Evolutionary conservation across 2,888 invertebrate species (phyloP).

Genomic region (Lypha dubia): DNA sequence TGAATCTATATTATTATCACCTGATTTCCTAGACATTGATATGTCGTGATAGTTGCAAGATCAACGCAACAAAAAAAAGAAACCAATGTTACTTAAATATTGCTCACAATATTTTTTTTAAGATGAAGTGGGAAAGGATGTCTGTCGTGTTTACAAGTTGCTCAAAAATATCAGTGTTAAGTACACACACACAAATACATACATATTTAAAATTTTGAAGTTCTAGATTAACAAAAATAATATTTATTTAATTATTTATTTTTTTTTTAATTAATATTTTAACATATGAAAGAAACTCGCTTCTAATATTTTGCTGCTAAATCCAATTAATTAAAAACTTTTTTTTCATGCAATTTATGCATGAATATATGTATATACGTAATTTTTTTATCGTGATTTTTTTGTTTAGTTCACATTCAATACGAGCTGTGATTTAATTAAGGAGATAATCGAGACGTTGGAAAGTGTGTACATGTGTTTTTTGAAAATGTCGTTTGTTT

Average conservation of each 20-base stretch:
- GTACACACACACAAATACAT: slow-evolving; percentile 22
- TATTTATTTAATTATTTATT: too few relatives aligned
- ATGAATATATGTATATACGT: too few relatives aligned
- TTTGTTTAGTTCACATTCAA: slow-evolving; percentile 11
- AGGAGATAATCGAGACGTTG: slow-evolving; percentile 23
- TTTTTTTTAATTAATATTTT: not conserved
- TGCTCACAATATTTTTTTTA: slow-evolving; percentile 36
- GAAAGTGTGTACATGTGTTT: slow-evolving; percentile 18
- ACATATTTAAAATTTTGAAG: too few relatives aligned
- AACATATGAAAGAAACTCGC: not conserved
- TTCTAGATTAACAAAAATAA: slow-evolving; percentile 26
- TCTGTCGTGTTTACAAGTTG: slow-evolving; percentile 18
- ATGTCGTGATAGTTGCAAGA: slow-evolving; percentile 83
- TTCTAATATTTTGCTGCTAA: slow-evolving; percentile 22
- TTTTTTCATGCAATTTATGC: not conserved
- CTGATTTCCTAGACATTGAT: slow-evolving; percentile 84
- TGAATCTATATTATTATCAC: slow-evolving; percentile 84
- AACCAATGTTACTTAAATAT: slow-evolving; percentile 48
- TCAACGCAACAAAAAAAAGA: slow-evolving; percentile 9
- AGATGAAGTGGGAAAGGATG: not conserved
- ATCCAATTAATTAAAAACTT: slow-evolving; percentile 14
- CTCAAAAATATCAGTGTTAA: slow-evolving; percentile 48
- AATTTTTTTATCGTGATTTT: slow-evolving; percentile 6
- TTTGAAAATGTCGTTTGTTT: slow-evolving; percentile 31
- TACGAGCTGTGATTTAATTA: slow-evolving; percentile 50